Evolutionary conservation across 2,113 vertebrate genomes (phyloP).

Genomic region (Brachyhypopomus occidentalis): DNA sequence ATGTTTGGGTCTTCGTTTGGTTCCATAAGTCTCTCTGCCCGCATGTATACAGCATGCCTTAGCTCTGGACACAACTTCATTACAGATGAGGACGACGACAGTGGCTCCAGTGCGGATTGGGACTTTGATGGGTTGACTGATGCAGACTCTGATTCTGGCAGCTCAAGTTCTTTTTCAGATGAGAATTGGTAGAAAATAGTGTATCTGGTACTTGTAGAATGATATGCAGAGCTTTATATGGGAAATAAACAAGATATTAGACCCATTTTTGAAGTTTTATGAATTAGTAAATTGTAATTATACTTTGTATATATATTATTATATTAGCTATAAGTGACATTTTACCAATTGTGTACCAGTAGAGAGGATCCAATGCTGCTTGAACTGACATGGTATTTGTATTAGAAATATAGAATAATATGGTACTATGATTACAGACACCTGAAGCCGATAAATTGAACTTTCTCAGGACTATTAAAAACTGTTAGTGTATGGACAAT

Average conservation of each 20-base stretch:
- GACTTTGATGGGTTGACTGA: slow-evolving; percentile 84
- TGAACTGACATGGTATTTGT: slow-evolving; percentile 38
- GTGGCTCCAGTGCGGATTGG: slow-evolving; percentile 87
- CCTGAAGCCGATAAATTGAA: not conserved
- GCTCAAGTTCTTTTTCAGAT: slow-evolving; percentile 86
- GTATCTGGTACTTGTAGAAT: slow-evolving; percentile 4
- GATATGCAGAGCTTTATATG: slow-evolving; percentile 23
- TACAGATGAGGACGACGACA: slow-evolving; percentile 86
- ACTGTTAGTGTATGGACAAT: not conserved
- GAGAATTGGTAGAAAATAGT: slow-evolving; percentile 74
- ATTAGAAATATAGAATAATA: slow-evolving; percentile 28
- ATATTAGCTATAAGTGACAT: slow-evolving; percentile 26
- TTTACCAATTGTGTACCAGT: slow-evolving; percentile 10
- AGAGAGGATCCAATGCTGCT: slow-evolving; percentile 1
- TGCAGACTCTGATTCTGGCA: slow-evolving; percentile 82
- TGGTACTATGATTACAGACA: slow-evolving; percentile 6
- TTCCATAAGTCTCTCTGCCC: slow-evolving; percentile 82
- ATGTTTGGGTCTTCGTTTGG: slow-evolving; percentile 81
- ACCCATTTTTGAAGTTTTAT: not conserved
- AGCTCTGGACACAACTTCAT: slow-evolving; percentile 82
- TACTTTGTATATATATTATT: no score
- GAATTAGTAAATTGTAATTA: not conserved
- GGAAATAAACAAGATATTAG: not conserved
- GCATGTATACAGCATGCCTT: slow-evolving; percentile 82
- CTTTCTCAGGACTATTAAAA: slow-evolving; percentile 26